Percentiles rank a stretch among this genome's conserved stretches.
Conservation (phyloP, 2,113 vertebrate species). For the Psephotus haematonotus region DNA sequence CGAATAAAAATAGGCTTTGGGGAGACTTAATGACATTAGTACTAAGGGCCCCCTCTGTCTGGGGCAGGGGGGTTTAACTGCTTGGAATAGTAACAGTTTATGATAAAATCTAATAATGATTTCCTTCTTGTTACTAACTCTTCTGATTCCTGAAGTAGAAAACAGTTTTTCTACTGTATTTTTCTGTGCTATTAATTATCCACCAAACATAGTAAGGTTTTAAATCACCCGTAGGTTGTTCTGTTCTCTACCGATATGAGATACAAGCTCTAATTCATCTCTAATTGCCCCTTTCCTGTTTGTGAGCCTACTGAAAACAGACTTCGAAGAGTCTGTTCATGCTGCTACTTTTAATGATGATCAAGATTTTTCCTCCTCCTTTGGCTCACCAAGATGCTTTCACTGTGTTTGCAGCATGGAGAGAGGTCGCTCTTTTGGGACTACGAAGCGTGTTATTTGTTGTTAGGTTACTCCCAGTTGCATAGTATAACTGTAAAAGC, state of each 20-base stretch:
- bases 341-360: not conserved
- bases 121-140: not conserved
- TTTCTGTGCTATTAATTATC: not conserved
- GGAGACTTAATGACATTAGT: not conserved
- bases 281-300: not conserved
- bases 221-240: not conserved
- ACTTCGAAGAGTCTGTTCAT: not conserved
- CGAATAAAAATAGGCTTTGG: not conserved
- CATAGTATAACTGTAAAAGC: not conserved
- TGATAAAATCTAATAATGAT: not conserved
- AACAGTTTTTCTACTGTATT: not conserved
- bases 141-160: not conserved
- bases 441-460: rapidly evolving
- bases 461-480: not conserved
- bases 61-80: not conserved
- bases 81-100: not conserved
- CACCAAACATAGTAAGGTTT: not conserved
- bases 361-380: not conserved
- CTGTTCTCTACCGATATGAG: not conserved
- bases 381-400: not conserved
- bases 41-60: not conserved
- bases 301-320: not conserved
- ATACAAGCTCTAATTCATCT: not conserved
- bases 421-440: not conserved
- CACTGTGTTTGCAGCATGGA: not conserved